Conservation (phyloP, 2,888 invertebrate species). For the Antheraea yamamai region DNA sequence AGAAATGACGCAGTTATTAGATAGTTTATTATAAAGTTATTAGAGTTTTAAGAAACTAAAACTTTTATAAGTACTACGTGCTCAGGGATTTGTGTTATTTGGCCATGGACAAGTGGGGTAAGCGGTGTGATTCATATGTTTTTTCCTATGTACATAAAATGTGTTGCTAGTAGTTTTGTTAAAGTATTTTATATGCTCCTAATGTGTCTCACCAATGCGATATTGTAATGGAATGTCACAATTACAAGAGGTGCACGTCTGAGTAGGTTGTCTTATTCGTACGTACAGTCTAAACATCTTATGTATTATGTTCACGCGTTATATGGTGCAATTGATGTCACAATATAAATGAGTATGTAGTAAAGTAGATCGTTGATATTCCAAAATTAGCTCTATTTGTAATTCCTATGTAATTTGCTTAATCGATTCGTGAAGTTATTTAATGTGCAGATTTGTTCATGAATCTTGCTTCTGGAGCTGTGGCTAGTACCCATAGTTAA, state of each 20-base stretch:
- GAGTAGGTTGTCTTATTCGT: constrained; percentile 21
- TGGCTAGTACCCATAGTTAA: not conserved
- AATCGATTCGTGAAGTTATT: not conserved
- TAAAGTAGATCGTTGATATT: constrained; percentile 19
- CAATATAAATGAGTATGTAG: constrained; percentile 28
- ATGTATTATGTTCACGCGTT: constrained; percentile 36
- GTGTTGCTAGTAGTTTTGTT: not conserved
- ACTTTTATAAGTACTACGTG: too few species aligned
- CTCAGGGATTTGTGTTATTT: too few species aligned
- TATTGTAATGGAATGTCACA: constrained; percentile 27
- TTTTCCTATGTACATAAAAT: too few species aligned
- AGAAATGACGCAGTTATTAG: too few species aligned
- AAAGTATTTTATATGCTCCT: constrained; percentile 2
- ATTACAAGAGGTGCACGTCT: constrained; percentile 22
- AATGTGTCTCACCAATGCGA: not conserved
- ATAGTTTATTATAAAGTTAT: too few species aligned
- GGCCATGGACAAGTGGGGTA: too few species aligned
- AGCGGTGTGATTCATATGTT: too few species aligned
- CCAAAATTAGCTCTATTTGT: not conserved
- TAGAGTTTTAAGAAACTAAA: too few species aligned
- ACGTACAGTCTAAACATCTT: constrained; percentile 28
- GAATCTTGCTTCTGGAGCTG: not conserved
- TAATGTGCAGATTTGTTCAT: not conserved
- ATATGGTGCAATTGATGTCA: constrained; percentile 40
- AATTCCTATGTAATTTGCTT: constrained; percentile 7